Conservation (phyloP, 1,140 invertebrate genomes). For the Chrysomallon squamiferum region DNA sequence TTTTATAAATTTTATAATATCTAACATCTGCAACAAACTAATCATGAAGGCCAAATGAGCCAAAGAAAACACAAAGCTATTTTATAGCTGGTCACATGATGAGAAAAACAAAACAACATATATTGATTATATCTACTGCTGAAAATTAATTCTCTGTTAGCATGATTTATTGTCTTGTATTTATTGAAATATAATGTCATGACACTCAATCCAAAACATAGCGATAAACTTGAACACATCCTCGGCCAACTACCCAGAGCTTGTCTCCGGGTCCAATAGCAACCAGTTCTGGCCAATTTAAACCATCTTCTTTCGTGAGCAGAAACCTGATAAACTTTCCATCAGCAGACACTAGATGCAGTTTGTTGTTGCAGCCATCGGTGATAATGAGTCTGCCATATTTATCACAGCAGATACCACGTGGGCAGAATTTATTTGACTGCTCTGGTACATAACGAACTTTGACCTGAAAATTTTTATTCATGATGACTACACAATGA, state of each 20-base stretch:
- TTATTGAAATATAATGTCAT: too few species aligned
- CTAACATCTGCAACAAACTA: too few species aligned
- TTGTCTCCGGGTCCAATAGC: slow-evolving; percentile 24
- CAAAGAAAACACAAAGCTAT: too few species aligned
- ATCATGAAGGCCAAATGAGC: too few species aligned
- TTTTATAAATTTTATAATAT: too few species aligned
- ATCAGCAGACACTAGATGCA: slow-evolving; percentile 39
- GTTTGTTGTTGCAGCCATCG: slow-evolving; percentile 46
- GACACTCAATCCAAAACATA: background rate
- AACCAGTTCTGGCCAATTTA: slow-evolving; percentile 37
- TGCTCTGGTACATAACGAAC: slow-evolving; percentile 15
- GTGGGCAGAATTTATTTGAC: slow-evolving; percentile 22
- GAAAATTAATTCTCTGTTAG: too few species aligned
- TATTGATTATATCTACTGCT: too few species aligned
- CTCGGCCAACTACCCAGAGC: slow-evolving; percentile 18
- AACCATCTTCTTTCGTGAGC: slow-evolving; percentile 28
- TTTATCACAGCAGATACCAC: slow-evolving; percentile 34
- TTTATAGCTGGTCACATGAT: too few species aligned
- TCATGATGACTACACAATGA: slow-evolving; percentile 24
- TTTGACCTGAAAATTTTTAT: slow-evolving; percentile 16
- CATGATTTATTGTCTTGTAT: too few species aligned
- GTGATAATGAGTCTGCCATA: slow-evolving; percentile 41
- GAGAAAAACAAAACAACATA: too few species aligned
- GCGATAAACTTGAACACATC: background rate
- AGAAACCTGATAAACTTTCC: slow-evolving; percentile 36